Base-by-base conservation (phyloP, 2,113 vertebrate genomes). In the Protomyctophum bolini region DNA sequence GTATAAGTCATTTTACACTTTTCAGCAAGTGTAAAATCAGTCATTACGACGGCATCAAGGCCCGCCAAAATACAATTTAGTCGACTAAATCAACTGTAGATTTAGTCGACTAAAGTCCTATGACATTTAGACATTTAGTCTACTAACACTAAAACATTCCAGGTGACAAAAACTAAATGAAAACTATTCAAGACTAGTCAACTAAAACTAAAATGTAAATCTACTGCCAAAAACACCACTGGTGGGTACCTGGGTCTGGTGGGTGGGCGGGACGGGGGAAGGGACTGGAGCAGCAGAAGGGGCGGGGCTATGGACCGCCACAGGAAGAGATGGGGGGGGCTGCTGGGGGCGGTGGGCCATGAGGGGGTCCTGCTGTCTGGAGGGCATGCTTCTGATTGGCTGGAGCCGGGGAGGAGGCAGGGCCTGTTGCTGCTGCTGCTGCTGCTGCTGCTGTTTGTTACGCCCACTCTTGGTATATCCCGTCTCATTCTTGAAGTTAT, bases 401-500 rank as follows among this genome's bases (percentile, higher is more conserved):
- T 95, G 95, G 14, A 91, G 88, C 8, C 90, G 95, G 2, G 96
- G 94, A 6, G 90, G 88, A 0, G 91, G 93, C 10, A 88, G 88
- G 8, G 90, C 10, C 63, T 90, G n/a, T 62, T 88, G 82, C 5
- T 94, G 95, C 83, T 75, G 81, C 77, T 60, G 92, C 63, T 90
- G n/a, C 61, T 88, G 82, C 5, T 94, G 95, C 83, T 75, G 81
- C 77, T 60, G 92, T 75, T 87, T 94, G 84, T 41, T 41, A 3
- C 88, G 83, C 1, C 49, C 70, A 0, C 21, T 86, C 80, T 98
- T 98, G 0, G 96, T 97, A 90, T 99, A 99, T 51, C 97, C 97
- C 0, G 97, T 98, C 90, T 97, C 97, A 50, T 99, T 99, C 87
- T 96, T 98, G 82, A 99, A 99, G 91, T 99, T 99, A 87, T 98